Evolutionary conservation across 1,140 invertebrate genomes (phyloP).

Genomic region (Lasaia peninsularis): DNA sequence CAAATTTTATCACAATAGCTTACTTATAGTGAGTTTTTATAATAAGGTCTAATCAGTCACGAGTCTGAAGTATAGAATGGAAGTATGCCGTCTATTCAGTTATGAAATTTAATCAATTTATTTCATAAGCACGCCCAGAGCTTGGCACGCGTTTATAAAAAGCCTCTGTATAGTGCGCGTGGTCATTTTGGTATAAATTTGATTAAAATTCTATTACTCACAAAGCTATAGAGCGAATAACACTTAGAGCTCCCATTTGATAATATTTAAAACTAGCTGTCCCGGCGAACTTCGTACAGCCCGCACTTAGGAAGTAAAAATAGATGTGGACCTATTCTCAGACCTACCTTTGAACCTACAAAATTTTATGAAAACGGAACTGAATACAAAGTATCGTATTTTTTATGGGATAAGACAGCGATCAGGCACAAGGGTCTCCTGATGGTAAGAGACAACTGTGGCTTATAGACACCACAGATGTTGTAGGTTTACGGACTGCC

Average conservation of each 20-base stretch:
- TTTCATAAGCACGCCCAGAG: slow-evolving; percentile 50
- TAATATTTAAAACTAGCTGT: too few relatives aligned
- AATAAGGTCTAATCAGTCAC: slow-evolving; percentile 25
- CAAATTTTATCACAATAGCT: slow-evolving; percentile 12
- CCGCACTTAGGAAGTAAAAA: too few relatives aligned
- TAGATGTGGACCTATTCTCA: too few relatives aligned
- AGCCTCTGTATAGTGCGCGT: slow-evolving; percentile 40
- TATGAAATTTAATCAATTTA: slow-evolving; percentile 73
- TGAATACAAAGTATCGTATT: too few relatives aligned
- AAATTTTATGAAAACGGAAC: too few relatives aligned
- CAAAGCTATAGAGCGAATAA: slow-evolving; percentile 44
- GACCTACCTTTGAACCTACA: too few relatives aligned
- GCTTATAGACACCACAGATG: too few relatives aligned
- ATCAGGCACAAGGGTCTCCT: too few relatives aligned
- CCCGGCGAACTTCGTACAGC: too few relatives aligned
- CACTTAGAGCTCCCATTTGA: background rate
- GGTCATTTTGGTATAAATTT: slow-evolving; percentile 69
- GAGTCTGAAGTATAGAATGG: slow-evolving; percentile 28
- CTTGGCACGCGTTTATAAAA: slow-evolving; percentile 60
- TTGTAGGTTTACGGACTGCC: too few relatives aligned
- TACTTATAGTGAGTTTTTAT: slow-evolving; percentile 9
- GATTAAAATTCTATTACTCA: slow-evolving; percentile 68
- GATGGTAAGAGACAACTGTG: too few relatives aligned
- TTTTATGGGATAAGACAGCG: too few relatives aligned
- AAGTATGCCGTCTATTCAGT: slow-evolving; percentile 48